These are phyloP conservation scores for Saguinus midas DNA, from an alignment of 2,113 vertebrate species.

Conservation along the genomic window DNA sequence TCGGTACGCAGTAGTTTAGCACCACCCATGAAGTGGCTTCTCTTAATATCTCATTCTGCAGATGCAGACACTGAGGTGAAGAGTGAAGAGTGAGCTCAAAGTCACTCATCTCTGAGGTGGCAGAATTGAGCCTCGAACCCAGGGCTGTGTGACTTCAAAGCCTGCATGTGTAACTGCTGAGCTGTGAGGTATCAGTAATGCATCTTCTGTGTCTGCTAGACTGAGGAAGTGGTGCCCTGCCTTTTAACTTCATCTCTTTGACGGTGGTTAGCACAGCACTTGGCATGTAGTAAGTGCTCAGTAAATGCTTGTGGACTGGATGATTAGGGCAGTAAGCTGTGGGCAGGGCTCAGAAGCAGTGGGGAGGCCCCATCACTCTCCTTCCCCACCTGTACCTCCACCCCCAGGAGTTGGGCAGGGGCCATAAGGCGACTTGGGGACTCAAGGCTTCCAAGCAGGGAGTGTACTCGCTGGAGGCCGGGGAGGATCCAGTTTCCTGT, in stretches of 20 bases:
- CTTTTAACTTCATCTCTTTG: neutral
- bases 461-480: neutral
- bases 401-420: neutral
- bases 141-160: neutral
- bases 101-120: neutral
- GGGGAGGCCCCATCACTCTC: neutral
- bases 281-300: neutral
- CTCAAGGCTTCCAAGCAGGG: neutral
- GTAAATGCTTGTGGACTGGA: neutral
- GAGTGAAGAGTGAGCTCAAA: neutral
- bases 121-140: neutral
- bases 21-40: neutral
- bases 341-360: neutral
- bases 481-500: neutral
- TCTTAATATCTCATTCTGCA: neutral
- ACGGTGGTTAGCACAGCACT: neutral
- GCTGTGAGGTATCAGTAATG: accelerated
- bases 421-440: neutral
- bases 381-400: neutral
- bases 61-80: neutral
- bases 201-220: neutral
- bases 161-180: neutral
- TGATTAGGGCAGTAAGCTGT: accelerated
- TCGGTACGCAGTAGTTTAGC: neutral
- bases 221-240: too few species aligned